phyloP scores from a whole-genome alignment of 1,140 invertebrate genomes.

The Diachasma alloeum region DNA sequence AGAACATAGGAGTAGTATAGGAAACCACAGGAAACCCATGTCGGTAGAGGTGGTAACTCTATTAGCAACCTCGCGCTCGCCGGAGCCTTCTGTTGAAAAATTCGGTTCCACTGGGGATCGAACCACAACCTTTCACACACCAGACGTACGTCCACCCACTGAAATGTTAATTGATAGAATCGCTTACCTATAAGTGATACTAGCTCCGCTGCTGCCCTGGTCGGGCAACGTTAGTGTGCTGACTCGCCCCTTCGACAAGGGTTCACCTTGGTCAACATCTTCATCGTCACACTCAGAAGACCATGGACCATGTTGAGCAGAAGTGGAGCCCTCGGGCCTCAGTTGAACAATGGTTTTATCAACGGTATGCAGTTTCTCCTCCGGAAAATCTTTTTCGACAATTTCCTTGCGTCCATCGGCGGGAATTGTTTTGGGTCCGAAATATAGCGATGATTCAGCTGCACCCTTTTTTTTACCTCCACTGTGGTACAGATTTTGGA shows the following conservation, averaged over 20 bases:
- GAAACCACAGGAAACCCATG: no score
- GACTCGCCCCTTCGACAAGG: no score
- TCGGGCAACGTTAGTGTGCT: no score
- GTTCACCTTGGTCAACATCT: neutral
- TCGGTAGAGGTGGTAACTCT: no score
- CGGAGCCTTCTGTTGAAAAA: no score
- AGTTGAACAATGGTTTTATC: conserved; percentile 60
- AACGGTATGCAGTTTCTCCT: conserved; percentile 59
- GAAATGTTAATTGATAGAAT: neutral
- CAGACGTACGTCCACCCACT: no score
- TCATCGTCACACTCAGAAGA: neutral
- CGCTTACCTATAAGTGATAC: no score
- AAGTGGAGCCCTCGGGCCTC: conserved; percentile 33
- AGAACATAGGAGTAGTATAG: no score
- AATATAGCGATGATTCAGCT: conserved; percentile 59
- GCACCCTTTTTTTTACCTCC: conserved; percentile 19
- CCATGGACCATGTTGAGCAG: neutral
- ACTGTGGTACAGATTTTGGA: neutral
- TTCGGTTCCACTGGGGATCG: no score
- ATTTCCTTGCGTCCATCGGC: conserved; percentile 43
- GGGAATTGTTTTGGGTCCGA: conserved; percentile 56
- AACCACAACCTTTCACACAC: no score
- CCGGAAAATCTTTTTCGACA: conserved; percentile 49
- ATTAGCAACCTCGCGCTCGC: no score
- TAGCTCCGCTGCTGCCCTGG: no score